Evolutionary conservation across 1,140 invertebrate species (phyloP).

Genomic region (Caenorhabditis remanei): DNA sequence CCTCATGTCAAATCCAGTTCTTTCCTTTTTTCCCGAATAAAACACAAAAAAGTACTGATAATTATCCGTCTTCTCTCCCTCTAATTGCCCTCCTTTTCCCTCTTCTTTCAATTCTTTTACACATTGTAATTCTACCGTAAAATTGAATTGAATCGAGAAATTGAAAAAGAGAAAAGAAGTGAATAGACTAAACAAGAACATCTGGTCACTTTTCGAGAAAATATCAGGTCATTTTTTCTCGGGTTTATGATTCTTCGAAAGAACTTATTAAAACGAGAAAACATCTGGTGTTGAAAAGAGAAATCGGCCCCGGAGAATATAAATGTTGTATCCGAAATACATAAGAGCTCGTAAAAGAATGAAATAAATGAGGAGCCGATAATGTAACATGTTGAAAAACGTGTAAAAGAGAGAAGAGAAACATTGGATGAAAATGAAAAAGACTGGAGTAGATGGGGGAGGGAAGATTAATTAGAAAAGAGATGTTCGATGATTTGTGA

Average conservation of each 20-base stretch:
- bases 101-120: neutral
- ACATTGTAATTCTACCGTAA: conserved; percentile 32
- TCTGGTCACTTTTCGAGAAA: conserved; percentile 19
- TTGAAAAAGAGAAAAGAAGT: neutral
- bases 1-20: neutral
- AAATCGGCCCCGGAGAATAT: neutral
- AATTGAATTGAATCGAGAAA: neutral
- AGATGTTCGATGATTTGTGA: conserved; percentile 19
- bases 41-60: conserved; percentile 44
- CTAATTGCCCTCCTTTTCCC: conserved; percentile 11
- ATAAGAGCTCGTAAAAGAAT: neutral
- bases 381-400: neutral
- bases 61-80: conserved; percentile 4
- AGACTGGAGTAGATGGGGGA: neutral
- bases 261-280: neutral
- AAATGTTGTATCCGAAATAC: neutral
- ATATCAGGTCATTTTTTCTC: neutral
- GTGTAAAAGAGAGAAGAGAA: neutral
- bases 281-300: conserved; percentile 21
- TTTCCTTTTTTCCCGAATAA: conserved; percentile 11
- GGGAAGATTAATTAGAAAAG: conserved; percentile 22
- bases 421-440: neutral
- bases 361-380: neutral
- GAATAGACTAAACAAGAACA: neutral
- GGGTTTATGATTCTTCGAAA: neutral